Conservation (phyloP, 2,113 vertebrate species). For the Gavia stellata region DNA sequence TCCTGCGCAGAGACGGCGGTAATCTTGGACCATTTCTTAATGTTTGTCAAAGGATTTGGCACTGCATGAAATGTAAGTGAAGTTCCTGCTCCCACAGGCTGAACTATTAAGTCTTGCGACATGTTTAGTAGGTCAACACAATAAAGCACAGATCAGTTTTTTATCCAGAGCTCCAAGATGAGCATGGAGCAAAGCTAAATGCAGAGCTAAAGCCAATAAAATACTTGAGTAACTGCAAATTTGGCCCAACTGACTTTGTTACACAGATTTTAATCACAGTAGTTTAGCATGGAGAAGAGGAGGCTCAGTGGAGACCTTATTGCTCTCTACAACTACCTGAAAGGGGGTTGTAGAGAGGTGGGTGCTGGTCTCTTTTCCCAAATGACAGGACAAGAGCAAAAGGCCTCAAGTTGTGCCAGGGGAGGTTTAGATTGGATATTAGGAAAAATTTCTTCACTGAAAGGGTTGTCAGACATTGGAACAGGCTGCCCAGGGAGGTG, state of each 20-base stretch:
- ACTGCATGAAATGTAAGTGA: not conserved
- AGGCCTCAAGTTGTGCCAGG: no score
- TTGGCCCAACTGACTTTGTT: not conserved
- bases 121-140: not conserved
- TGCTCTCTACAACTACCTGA: no score
- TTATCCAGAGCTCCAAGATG: not conserved
- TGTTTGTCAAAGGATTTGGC: not conserved
- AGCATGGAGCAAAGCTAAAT: not conserved
- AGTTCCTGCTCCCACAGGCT: not conserved
- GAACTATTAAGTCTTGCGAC: not conserved
- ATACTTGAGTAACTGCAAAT: constrained; percentile 3
- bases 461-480: no score
- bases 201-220: not conserved
- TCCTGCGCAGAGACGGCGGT: not conserved
- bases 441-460: no score
- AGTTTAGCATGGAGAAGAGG: no score
- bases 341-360: no score
- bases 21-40: not conserved
- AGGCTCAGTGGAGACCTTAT: no score
- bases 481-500: no score
- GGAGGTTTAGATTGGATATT: no score
- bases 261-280: not conserved
- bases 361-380: no score
- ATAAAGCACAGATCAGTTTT: not conserved
- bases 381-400: no score